phyloP scores from a whole-genome alignment of 2,797 vertebrate species.

The Varecia variegata region DNA sequence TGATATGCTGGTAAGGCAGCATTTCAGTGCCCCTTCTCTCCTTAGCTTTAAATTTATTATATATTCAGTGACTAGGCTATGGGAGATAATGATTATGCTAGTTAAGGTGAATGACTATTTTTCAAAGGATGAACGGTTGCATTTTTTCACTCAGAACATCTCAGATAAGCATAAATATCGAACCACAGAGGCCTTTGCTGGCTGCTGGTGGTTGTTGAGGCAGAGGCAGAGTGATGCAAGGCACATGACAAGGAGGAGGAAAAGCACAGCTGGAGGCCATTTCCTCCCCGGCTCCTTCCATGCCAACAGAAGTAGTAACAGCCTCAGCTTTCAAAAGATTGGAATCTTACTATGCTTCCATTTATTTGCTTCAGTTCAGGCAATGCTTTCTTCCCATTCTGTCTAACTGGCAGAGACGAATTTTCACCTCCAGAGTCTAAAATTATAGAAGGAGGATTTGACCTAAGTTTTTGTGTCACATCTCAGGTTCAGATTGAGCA shows the following conservation, averaged over 20 bases:
- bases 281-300: background rate
- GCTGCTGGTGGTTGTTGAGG: background rate
- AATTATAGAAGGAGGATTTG: background rate
- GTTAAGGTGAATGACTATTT: conserved; percentile 37
- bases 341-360: background rate
- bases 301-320: background rate
- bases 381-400: background rate
- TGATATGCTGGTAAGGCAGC: background rate
- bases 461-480: background rate
- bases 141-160: background rate
- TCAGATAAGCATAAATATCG: background rate
- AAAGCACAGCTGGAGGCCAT: no score
- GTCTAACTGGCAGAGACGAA: background rate
- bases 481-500: background rate
- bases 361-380: background rate
- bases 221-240: background rate
- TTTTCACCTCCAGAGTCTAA: background rate
- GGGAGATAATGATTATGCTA: background rate
- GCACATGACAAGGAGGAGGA: background rate
- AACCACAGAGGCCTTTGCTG: background rate
- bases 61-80: background rate
- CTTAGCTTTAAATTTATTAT: conserved; percentile 24
- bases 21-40: background rate
- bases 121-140: background rate
- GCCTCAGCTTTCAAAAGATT: background rate